These are phyloP conservation scores for Cheilosia variabilis DNA, from an alignment of 2,888 invertebrate genomes.

Conservation along the genomic window DNA sequence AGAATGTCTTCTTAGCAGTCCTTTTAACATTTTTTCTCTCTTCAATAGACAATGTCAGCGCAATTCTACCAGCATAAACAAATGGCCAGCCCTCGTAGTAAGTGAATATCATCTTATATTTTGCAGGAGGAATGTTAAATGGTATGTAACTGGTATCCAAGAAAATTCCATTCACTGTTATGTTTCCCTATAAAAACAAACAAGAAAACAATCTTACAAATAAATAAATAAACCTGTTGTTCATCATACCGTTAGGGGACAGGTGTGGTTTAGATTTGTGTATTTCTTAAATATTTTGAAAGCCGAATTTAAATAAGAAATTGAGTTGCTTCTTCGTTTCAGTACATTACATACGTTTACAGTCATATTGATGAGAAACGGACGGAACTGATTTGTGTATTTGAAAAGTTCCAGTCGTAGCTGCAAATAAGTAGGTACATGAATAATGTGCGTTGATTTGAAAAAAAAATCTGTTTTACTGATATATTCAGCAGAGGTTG, in stretches of 20 bases:
- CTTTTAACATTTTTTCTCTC: no score
- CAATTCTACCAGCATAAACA: no score
- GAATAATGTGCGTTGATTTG: no score
- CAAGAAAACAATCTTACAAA: neutral
- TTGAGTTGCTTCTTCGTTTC: neutral
- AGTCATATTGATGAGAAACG: neutral
- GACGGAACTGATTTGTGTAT: neutral
- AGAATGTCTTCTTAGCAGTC: no score
- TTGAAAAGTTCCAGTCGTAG: neutral
- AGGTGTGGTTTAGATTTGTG: neutral
- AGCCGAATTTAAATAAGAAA: neutral
- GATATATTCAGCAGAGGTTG: neutral
- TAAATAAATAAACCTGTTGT: no score
- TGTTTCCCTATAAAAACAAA: neutral
- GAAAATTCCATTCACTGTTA: neutral
- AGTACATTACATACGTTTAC: neutral
- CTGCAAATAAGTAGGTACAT: neutral
- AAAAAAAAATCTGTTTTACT: neutral
- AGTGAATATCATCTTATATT: no score
- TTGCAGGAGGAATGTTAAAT: no score
- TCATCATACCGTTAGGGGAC: neutral
- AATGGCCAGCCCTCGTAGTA: no score
- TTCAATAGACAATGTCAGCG: no score
- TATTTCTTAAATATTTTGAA: neutral
- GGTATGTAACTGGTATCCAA: neutral